These are phyloP conservation scores for Patella ulyssiponensis DNA, from an alignment of 2,888 invertebrate genomes.

Conservation along the genomic window DNA sequence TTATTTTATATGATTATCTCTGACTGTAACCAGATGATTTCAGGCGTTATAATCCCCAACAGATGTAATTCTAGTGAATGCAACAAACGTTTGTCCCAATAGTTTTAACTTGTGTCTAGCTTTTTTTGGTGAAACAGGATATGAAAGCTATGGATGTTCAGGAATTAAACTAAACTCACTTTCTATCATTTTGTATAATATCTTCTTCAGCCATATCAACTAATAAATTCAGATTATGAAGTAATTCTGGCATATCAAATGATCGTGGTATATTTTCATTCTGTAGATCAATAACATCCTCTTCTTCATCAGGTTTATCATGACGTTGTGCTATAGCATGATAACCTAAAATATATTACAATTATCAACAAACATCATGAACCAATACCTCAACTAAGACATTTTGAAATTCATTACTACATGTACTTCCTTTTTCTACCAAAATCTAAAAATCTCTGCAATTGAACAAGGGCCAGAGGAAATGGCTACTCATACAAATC, in stretches of 20 bases:
- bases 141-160: no score
- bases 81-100: no score
- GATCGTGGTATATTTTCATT: slow-evolving; percentile 48
- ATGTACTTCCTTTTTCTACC: neutral
- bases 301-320: slow-evolving; percentile 75
- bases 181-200: slow-evolving; percentile 79
- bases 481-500: no score
- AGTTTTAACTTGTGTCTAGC: no score
- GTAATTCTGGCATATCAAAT: slow-evolving; percentile 86
- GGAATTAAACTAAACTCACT: slow-evolving; percentile 42
- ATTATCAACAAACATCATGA: neutral
- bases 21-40: no score
- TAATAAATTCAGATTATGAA: slow-evolving; percentile 91
- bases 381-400: no score
- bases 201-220: slow-evolving; percentile 96
- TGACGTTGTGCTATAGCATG: slow-evolving; percentile 87
- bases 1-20: no score
- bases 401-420: neutral
- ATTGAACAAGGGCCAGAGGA: neutral
- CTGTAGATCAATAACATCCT: slow-evolving; percentile 69
- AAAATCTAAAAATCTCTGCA: neutral
- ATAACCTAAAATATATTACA: slow-evolving; percentile 77
- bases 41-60: no score
- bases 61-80: no score
- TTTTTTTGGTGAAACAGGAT: no score